Conservation (phyloP, 2,797 vertebrate genomes). For the Neosilurus mollespiculum region DNA sequence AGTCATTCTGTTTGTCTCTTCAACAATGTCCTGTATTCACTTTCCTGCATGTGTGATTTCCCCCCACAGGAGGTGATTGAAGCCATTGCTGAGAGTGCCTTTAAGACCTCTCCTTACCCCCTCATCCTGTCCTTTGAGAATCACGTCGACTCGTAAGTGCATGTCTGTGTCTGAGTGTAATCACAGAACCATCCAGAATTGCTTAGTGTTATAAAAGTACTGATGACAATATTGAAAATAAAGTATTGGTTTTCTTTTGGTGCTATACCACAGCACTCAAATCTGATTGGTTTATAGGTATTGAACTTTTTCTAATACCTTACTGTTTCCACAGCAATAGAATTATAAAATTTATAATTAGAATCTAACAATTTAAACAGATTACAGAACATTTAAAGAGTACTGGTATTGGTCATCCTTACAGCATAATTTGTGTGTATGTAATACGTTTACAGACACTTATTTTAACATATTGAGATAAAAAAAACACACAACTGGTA, state of each 20-base stretch:
- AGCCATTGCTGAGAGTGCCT: slow-evolving; percentile 88
- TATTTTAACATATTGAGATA: too few species aligned
- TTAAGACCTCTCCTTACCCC: slow-evolving; percentile 86
- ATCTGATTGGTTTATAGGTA: background rate
- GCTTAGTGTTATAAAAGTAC: background rate
- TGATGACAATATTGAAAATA: background rate
- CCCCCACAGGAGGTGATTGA: slow-evolving; percentile 83
- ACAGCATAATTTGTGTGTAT: too few species aligned
- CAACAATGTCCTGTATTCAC: background rate
- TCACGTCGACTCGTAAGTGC: slow-evolving; percentile 91
- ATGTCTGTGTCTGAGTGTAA: background rate
- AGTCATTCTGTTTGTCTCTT: background rate
- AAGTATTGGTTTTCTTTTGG: background rate
- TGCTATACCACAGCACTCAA: background rate
- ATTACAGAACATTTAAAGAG: background rate
- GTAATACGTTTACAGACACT: too few species aligned
- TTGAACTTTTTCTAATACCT: background rate
- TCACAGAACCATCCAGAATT: background rate
- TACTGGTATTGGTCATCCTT: too few species aligned
- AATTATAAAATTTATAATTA: background rate
- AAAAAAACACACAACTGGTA: too few species aligned
- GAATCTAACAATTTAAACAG: background rate
- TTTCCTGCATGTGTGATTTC: background rate
- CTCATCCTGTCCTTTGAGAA: slow-evolving; percentile 92
- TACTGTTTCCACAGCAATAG: background rate